Percentiles rank a stretch among this genome's conserved stretches.
These are phyloP conservation scores for Hippasteria phrygiana DNA, from an alignment of 53 echinoderm and acorn worm species.

Conservation along the genomic window DNA sequence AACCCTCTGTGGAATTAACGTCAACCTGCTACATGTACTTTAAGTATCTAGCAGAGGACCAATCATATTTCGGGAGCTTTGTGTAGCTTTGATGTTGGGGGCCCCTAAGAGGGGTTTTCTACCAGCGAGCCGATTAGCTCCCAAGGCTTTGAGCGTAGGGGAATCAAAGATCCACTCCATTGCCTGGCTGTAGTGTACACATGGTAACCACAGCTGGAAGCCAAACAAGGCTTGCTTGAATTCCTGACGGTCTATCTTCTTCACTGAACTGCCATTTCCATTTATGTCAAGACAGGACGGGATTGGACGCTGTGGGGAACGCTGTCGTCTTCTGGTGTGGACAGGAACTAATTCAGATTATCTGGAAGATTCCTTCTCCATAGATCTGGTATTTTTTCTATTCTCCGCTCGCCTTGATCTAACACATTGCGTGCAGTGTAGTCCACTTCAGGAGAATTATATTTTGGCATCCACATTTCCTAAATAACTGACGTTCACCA, in stretches of 20 bases:
- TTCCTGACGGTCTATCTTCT: neutral
- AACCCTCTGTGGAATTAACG: neutral
- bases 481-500: too few species aligned
- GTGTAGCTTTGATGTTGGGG: too few species aligned
- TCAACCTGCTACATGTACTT: too few species aligned
- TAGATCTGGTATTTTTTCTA: too few species aligned
- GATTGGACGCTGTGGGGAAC: neutral
- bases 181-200: neutral
- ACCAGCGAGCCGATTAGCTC: neutral
- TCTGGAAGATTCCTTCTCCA: too few species aligned
- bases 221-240: slow-evolving; percentile 2
- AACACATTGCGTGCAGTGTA: too few species aligned
- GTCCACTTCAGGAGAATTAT: too few species aligned
- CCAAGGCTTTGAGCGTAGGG: neutral
- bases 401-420: too few species aligned
- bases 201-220: neutral
- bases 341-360: too few species aligned
- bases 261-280: neutral
- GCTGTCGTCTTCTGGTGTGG: neutral
- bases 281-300: neutral
- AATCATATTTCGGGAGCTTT: neutral
- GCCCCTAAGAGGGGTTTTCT: too few species aligned
- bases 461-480: too few species aligned
- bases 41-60: neutral
- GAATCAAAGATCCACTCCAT: neutral